Percentiles rank a stretch among this genome's conserved stretches.
Conservation (phyloP, 1,140 invertebrate genomes). For the Nomia melanderi region DNA sequence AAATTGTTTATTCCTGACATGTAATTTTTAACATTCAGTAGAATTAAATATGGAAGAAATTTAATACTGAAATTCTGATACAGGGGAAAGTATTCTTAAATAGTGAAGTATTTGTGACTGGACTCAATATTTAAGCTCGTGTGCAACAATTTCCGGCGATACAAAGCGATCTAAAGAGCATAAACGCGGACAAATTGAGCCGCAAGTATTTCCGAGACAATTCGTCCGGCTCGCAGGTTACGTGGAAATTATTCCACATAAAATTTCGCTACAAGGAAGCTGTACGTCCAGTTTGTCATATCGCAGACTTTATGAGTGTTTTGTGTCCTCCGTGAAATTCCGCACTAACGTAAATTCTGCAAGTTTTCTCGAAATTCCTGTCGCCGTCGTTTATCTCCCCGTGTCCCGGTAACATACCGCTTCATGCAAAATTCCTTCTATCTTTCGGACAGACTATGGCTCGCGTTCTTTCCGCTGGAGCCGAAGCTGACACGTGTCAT, state of each 20-base stretch:
- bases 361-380: slow-evolving; percentile 30
- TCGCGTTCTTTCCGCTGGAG: slow-evolving; percentile 7
- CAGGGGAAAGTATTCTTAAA: too few relatives aligned
- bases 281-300: not conserved
- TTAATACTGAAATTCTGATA: too few relatives aligned
- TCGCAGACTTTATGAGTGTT: slow-evolving; percentile 18
- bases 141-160: too few relatives aligned
- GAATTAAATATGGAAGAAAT: too few relatives aligned
- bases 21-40: too few relatives aligned
- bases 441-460: not conserved
- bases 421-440: slow-evolving; percentile 26
- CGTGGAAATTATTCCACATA: not conserved
- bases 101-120: too few relatives aligned
- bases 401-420: slow-evolving; percentile 8
- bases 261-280: slow-evolving; percentile 5
- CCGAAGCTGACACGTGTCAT: not conserved
- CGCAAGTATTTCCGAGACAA: too few relatives aligned
- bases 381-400: slow-evolving; percentile 26
- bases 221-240: too few relatives aligned
- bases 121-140: too few relatives aligned
- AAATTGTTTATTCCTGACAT: too few relatives aligned
- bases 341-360: slow-evolving; percentile 19
- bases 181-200: too few relatives aligned
- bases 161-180: too few relatives aligned
- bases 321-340: not conserved